Evolutionary conservation across 2,113 vertebrate species (phyloP).

Genomic region (Heloderma charlesbogerti): DNA sequence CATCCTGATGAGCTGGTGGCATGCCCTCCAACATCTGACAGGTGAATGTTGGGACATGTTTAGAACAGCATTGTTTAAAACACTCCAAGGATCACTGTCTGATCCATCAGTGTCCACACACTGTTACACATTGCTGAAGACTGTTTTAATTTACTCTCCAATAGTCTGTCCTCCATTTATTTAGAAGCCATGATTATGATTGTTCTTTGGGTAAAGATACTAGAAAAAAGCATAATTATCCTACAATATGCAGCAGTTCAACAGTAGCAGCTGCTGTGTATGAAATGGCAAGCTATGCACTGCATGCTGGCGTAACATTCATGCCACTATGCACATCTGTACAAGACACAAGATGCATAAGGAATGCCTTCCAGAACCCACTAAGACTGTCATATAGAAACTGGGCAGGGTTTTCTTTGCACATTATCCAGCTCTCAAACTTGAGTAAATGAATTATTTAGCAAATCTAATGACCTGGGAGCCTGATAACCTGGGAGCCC

Average conservation of each 20-base stretch:
- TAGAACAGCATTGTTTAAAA: not conserved
- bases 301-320: not conserved
- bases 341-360: not conserved
- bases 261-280: not conserved
- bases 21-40: not conserved
- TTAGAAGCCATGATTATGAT: not conserved
- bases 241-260: not conserved
- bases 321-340: too few species aligned
- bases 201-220: not conserved
- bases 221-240: too few species aligned
- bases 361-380: not conserved
- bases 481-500: not conserved
- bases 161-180: not conserved
- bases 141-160: not conserved
- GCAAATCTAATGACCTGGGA: not conserved
- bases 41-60: not conserved
- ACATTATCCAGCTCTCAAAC: not conserved
- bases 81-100: not conserved
- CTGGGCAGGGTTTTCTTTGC: not conserved
- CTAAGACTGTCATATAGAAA: not conserved
- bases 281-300: not conserved
- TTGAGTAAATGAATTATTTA: not conserved
- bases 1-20: not conserved
- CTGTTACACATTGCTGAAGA: too few species aligned
- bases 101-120: too few species aligned